phyloP scores from a whole-genome alignment of 2,888 invertebrate species.

The Dolichopus griseipennis region DNA sequence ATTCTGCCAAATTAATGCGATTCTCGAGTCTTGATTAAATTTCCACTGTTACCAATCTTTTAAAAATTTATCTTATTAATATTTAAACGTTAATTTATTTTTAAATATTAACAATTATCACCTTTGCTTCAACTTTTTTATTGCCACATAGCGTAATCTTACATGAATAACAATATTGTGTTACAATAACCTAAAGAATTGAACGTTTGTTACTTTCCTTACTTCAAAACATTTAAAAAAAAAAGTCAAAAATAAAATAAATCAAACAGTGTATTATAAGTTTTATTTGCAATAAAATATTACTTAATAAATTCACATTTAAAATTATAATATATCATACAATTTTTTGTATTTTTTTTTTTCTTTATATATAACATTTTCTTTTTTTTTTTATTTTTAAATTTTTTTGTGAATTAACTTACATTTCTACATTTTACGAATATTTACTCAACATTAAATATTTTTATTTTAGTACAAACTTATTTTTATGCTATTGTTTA shows the following conservation, averaged over 20 bases:
- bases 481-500: slow-evolving; percentile 4
- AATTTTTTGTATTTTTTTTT: neutral
- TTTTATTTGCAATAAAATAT: slow-evolving; percentile 6
- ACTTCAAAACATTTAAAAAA: too few relatives aligned
- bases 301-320: slow-evolving; percentile 4
- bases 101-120: too few relatives aligned
- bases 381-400: neutral
- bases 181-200: too few relatives aligned
- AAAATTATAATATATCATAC: slow-evolving; percentile 6
- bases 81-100: too few relatives aligned
- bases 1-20: too few relatives aligned
- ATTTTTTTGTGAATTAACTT: neutral
- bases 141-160: too few relatives aligned
- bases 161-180: too few relatives aligned
- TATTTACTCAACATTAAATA: neutral
- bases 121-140: too few relatives aligned
- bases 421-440: neutral
- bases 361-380: slow-evolving; percentile 1
- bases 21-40: too few relatives aligned
- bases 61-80: too few relatives aligned
- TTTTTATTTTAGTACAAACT: slow-evolving; percentile 1
- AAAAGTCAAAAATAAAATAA: neutral
- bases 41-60: too few relatives aligned
- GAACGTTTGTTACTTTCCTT: too few relatives aligned
- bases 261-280: slow-evolving; percentile 1